Conservation (phyloP, 30 jellyfish, hydroid and myxozoan species). For the Nemopilema nomurai region DNA sequence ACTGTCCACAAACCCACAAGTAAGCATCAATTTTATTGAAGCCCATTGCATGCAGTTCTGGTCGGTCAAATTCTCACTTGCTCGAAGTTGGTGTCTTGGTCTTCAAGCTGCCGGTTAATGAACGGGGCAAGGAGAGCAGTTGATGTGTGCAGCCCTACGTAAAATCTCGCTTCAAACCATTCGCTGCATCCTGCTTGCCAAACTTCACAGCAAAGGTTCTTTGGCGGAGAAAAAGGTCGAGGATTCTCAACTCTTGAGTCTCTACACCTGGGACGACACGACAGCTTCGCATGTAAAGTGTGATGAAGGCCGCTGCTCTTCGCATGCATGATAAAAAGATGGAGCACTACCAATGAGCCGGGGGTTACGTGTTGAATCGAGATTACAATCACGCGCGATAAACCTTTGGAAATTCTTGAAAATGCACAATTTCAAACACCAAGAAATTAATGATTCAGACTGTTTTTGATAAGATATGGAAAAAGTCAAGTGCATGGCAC, state of each 20-base stretch:
- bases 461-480: no score
- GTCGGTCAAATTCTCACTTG: background rate
- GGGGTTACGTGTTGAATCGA: background rate
- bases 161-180: background rate
- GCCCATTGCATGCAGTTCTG: slow-evolving; percentile 41
- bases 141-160: background rate
- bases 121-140: background rate
- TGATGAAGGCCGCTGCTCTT: background rate
- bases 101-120: slow-evolving; percentile 3
- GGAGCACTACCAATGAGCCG: background rate
- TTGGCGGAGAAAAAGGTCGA: background rate
- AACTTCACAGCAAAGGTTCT: background rate
- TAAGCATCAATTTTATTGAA: slow-evolving; percentile 37
- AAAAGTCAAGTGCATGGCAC: no score
- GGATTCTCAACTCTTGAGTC: background rate
- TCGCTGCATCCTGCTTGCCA: background rate
- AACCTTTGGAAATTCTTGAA: no score
- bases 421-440: no score
- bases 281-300: background rate
- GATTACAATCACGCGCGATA: background rate
- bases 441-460: no score
- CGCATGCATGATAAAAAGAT: background rate
- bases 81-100: background rate
- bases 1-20: slow-evolving; percentile 57
- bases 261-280: background rate